phyloP scores from a whole-genome alignment of 37 sponge, comb jelly and placozoan species.

The Halichondria panicea region DNA sequence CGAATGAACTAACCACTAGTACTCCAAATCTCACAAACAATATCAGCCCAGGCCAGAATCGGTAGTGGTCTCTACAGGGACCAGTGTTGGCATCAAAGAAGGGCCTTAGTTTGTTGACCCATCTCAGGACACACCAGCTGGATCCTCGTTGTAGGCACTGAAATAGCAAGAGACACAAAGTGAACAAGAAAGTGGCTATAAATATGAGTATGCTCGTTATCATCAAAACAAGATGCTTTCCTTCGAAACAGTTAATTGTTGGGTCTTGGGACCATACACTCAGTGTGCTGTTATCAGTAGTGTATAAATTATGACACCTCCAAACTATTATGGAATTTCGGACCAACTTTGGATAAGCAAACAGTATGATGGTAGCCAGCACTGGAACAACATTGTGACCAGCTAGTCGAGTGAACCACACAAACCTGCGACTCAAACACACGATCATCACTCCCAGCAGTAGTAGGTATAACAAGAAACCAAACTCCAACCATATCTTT shows the following conservation, averaged over 20 bases:
- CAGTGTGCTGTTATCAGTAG: background rate
- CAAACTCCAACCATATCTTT: constrained; percentile 27
- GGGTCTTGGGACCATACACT: constrained; percentile 12
- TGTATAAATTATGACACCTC: background rate
- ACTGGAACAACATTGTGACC: constrained; percentile 13
- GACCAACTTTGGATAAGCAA: constrained; percentile 20
- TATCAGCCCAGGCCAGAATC: constrained; percentile 16
- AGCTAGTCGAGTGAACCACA: background rate
- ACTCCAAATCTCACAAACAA: constrained; percentile 1
- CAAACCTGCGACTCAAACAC: background rate
- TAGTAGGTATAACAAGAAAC: constrained; percentile 7
- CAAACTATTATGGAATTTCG: background rate
- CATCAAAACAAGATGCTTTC: constrained; percentile 8
- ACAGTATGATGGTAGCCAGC: constrained; percentile 25
- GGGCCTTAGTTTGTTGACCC: too few species aligned
- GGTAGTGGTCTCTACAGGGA: constrained; percentile 1
- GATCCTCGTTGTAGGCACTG: constrained; percentile 2
- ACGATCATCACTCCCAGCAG: background rate
- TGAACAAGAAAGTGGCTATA: background rate
- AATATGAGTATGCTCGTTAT: background rate
- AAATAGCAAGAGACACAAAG: constrained; percentile 10
- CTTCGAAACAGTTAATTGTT: background rate
- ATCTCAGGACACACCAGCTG: background rate
- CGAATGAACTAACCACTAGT: background rate
- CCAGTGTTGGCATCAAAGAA: too few species aligned